These are phyloP conservation scores for Macrosteles quadrilineatus DNA, from an alignment of 1,140 invertebrate genomes.

Conservation along the genomic window DNA sequence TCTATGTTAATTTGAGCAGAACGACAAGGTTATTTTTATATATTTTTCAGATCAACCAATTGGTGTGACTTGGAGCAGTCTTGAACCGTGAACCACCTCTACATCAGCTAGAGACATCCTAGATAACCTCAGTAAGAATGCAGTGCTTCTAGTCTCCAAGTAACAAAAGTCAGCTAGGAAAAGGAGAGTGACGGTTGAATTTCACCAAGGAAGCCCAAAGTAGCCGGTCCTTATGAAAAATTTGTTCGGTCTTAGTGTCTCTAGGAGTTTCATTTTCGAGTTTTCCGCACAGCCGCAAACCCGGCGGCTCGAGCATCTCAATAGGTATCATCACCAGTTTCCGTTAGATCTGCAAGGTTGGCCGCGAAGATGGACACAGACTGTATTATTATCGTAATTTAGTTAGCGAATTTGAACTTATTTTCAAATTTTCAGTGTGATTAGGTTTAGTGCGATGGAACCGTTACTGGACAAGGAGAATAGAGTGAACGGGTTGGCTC, in stretches of 20 bases:
- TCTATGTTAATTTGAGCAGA: no score
- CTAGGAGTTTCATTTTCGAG: neutral
- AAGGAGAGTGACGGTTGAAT: no score
- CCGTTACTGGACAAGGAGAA: slow-evolving; percentile 19
- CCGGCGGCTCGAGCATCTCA: slow-evolving; percentile 1
- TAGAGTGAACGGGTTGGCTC: slow-evolving; percentile 41
- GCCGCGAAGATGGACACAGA: slow-evolving; percentile 41
- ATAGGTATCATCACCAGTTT: slow-evolving; percentile 36
- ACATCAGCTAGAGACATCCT: no score
- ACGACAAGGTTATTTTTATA: no score
- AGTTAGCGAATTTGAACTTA: slow-evolving; percentile 16
- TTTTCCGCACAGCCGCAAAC: neutral
- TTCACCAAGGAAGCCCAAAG: neutral
- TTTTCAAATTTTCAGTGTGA: neutral
- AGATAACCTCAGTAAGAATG: no score
- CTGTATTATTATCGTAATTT: slow-evolving; percentile 26
- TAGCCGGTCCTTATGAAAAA: slow-evolving; percentile 25
- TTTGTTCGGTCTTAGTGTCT: neutral
- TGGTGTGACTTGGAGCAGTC: no score
- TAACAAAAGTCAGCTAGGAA: no score
- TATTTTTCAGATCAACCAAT: no score
- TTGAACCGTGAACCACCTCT: no score
- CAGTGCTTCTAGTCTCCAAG: no score
- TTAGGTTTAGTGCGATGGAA: neutral
- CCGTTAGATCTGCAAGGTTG: slow-evolving; percentile 38